Evolutionary conservation across 2,797 vertebrate genomes (phyloP), one percentile per base, ranked within the genome.

Genomic region (Heterohyrax brucei): DNA sequence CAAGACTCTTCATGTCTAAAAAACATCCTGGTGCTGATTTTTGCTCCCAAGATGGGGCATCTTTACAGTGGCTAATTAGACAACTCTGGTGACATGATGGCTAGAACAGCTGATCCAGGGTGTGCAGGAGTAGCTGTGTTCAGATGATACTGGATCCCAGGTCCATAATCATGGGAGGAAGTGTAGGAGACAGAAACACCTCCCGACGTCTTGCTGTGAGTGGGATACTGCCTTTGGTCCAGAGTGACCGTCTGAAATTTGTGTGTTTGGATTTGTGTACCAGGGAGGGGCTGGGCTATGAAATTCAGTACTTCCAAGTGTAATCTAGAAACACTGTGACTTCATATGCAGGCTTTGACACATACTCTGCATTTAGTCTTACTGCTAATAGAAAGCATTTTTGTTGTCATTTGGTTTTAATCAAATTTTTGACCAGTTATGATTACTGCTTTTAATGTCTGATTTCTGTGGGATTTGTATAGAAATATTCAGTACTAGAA

Each of bases 381-480:
- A 19, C 76, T 46, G 83, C 91, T 91, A 87, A 81, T 89, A 95
- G 95, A 93, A 84, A 70, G 48, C 53, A 30, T 87, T 93, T 95
- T 92, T 44, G 12, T 91, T 87, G 68, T 91, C 95, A 93, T 80
- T 97, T 97, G 94, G 87, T 94, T 97, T 97, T 96, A 89, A 95
- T 95, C 89, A 97, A 46, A 89, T 64, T 83, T 93, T 91, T 91
- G 94, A 95, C 77, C 77, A 82, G 87, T 80, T 93, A 77, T 4
- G 33, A 95, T 91, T 61, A 72, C 72, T 83, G 75, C 75, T 75
- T 83, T 93, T 87, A 82, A 88, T 0, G 89, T 56, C 46, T 33
- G 48, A 77, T 93, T 94, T 93, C 82, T 80, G 76, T 81, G 86
- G 91, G 91, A 73, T 53, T 95, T 10, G 8, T 22, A 44, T 48